Evolutionary conservation across 2,888 invertebrate genomes (phyloP).

Genomic region (Sycophila texana): DNA sequence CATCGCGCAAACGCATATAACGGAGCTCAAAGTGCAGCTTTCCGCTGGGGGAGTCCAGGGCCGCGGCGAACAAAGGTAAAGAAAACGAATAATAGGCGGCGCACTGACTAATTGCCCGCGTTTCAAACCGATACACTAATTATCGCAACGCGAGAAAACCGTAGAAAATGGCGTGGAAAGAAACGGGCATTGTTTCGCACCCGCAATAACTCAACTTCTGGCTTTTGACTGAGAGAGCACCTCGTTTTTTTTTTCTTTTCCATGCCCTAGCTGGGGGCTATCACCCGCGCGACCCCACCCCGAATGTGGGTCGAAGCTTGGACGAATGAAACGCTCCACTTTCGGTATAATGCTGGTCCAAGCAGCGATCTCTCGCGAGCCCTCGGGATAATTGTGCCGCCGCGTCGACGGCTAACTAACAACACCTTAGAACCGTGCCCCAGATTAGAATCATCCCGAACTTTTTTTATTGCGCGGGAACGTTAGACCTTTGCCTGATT

Average conservation of each 20-base stretch:
- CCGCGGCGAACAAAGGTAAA: constrained; percentile 4
- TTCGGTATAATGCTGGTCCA: constrained; percentile 12
- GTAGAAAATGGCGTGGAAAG: neutral
- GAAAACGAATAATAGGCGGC: constrained; percentile 26
- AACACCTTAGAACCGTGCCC: no score
- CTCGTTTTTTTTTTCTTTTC: neutral
- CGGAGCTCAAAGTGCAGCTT: constrained; percentile 12
- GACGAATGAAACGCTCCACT: constrained; percentile 6
- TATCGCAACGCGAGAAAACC: constrained; percentile 39
- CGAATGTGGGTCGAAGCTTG: constrained; percentile 31
- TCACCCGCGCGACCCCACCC: neutral
- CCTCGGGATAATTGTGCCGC: neutral
- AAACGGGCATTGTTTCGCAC: constrained; percentile 14
- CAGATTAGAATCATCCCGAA: neutral
- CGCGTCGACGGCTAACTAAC: neutral
- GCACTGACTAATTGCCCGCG: constrained; percentile 43
- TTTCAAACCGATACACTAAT: constrained; percentile 44
- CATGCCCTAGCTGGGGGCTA: no score
- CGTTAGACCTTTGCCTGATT: neutral
- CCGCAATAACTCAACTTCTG: neutral
- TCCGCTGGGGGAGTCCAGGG: neutral
- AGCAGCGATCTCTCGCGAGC: neutral
- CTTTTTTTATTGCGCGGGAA: neutral
- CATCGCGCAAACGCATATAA: neutral
- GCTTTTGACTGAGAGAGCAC: neutral